These are phyloP conservation scores for Limnothrissa miodon DNA, from an alignment of 2,113 vertebrate species.

Conservation along the genomic window DNA sequence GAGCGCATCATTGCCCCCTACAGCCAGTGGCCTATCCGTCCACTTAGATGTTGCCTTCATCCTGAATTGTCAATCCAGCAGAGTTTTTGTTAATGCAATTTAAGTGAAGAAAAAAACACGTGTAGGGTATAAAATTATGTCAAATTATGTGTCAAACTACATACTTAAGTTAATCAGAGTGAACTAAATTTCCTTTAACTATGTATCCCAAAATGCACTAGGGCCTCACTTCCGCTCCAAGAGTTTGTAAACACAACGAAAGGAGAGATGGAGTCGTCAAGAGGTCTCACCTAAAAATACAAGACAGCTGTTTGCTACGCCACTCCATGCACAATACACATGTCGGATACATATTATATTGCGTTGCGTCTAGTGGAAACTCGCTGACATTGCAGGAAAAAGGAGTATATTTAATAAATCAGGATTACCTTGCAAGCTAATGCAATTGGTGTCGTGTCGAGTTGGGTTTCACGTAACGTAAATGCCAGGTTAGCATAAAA, in stretches of 20 bases:
- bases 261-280: constrained; percentile 54
- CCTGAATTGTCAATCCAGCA: no score
- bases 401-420: not conserved
- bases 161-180: not conserved
- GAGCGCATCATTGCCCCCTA: not conserved
- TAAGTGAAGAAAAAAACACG: no score
- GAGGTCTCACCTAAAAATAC: constrained; percentile 55
- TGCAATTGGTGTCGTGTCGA: not conserved
- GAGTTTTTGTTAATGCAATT: no score
- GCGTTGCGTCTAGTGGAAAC: not conserved
- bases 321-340: not conserved
- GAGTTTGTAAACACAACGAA: constrained; percentile 61
- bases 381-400: not conserved
- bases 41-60: no score
- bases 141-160: no score
- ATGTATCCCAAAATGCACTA: constrained; percentile 43
- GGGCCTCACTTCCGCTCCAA: constrained; percentile 41
- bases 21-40: no score
- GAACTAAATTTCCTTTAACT: constrained; percentile 22
- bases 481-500: not conserved
- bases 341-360: not conserved
- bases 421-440: not conserved
- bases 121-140: no score
- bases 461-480: not conserved
- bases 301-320: not conserved